Evolutionary conservation across 1,140 invertebrate species (phyloP).

Genomic region (Brachystomella parvula): DNA sequence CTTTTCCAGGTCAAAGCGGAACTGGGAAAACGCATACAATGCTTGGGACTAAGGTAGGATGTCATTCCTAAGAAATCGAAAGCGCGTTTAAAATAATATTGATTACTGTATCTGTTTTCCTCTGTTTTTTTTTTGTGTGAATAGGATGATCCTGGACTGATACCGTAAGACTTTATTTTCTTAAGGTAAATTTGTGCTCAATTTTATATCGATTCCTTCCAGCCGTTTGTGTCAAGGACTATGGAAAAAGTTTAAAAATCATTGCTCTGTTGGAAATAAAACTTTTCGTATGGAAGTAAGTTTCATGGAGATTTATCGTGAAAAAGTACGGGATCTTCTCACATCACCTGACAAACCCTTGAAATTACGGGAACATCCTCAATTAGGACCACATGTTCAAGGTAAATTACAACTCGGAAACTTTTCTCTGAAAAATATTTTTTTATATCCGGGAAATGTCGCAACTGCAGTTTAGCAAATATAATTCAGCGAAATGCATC

Average conservation of each 20-base stretch:
- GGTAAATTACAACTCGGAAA: slow-evolving; percentile 40
- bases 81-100: neutral
- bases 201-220: neutral
- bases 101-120: neutral
- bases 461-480: too few relatives aligned
- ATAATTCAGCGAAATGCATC: too few relatives aligned
- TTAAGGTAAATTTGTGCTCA: neutral
- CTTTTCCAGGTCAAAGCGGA: slow-evolving; percentile 47
- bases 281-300: slow-evolving; percentile 45
- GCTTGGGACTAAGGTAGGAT: slow-evolving; percentile 52
- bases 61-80: neutral
- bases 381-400: slow-evolving; percentile 58
- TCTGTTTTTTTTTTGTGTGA: too few relatives aligned
- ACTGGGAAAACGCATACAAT: slow-evolving; percentile 72
- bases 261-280: neutral
- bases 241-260: slow-evolving; percentile 42
- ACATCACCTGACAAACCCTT: slow-evolving; percentile 47
- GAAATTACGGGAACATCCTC: slow-evolving; percentile 55
- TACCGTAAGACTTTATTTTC: slow-evolving; percentile 40
- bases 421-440: too few relatives aligned
- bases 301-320: slow-evolving; percentile 70
- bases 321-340: slow-evolving; percentile 53
- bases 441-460: too few relatives aligned
- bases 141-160: slow-evolving; percentile 49
- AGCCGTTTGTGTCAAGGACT: slow-evolving; percentile 42